Base-by-base conservation (phyloP, 2,797 vertebrate genomes). In the Gymnodraco acuticeps region DNA sequence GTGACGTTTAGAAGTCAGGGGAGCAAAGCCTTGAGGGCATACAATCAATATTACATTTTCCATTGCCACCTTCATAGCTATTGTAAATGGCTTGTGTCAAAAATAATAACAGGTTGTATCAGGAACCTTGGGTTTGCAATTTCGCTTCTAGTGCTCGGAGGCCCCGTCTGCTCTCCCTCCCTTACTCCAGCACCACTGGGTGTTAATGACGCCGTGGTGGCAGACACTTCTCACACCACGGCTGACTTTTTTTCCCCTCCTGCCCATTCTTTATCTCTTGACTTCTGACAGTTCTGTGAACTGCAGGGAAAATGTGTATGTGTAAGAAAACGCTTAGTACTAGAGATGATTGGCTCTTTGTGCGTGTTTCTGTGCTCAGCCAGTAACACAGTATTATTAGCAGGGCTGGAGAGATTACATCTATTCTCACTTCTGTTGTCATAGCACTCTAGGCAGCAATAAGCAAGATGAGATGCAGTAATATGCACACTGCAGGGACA, bases 51-150 rank as follows among this genome's bases (percentile, higher is more conserved):
- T 95, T 94, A 94, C 92, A 96, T 95, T 95, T 95, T 95, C 94
- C 93, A 94, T 95, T 91, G 94, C 94, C 94, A 96, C 94, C 95
- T 95, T 95, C 94, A 93, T 93, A 93, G 94, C 93, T 92, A 94
- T 95, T 96, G 94, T 96, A 96, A 96, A 96, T 95, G 95, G 94
- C 94, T 96, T 94, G 94, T 96, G 95, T 95, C 95, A 95, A 95
- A 96, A 95, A 95, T 95, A 95, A 96, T 96, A 96, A 95, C 95
- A 95, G 94, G 93, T 94, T 94, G 93, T 94, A 95, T 95, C 94
- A 93, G 93, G 89, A 96, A 96, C 94, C 95, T 94, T 94, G 93
- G 94, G 94, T 95, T 95, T 94, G 95, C 94, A 95, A 95, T 95
- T 95, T 95, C 86, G 81, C 89, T 95, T 88, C 87, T 87, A 85